Evolutionary conservation across 2,797 vertebrate genomes (phyloP), one percentile per base, ranked within the genome.

Genomic region (Gallinago nigripennis): DNA sequence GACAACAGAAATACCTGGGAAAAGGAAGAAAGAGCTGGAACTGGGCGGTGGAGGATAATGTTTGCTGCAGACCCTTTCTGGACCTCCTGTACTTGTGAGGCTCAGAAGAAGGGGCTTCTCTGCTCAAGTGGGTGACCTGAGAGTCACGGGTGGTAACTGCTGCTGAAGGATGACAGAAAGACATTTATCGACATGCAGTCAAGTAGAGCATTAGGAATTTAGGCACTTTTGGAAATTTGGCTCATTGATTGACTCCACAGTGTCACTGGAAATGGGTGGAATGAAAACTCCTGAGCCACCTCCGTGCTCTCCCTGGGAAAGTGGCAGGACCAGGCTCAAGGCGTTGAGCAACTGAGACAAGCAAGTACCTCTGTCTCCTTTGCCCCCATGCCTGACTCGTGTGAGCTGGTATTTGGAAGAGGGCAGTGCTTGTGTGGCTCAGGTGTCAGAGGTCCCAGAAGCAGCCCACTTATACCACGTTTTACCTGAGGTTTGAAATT

Each of bases 151-250:
- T 64, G 61, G 18, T 19, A 30, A 16, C 21, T 60, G 37, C 46
- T 80, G 72, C n/a, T 30, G 53, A 31, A 46, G 39, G n/a, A 7
- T 2, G 4, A 17, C 12, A 50, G 18, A 30, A 60, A 25, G 27
- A 37, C 39, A 4, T 51, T 54, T 58, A 41, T 35, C 1, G 9
- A 30, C 20, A 16, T 0, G 1, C 20, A 69, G 27, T 54, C 7
- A 2, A 63, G 9, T 10, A 53, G 8, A 86, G 20, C 73, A 56
- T 73, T 63, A 45, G 41, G 64, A 76, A 30, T 76, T 58, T 27
- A 43, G 61, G 43, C 12, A 35, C 16, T 78, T 65, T 18, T 54
- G 77, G 58, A 90, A 81, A 58, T 58, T 35, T 63, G 37, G 7
- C 81, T 78, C 24, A 16, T 57, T 13, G 45, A 19, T 69, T 39